These are phyloP conservation scores for sheep (Ovis aries) DNA, from an alignment of 2,113 vertebrate species.

Conservation along the genomic window DNA sequence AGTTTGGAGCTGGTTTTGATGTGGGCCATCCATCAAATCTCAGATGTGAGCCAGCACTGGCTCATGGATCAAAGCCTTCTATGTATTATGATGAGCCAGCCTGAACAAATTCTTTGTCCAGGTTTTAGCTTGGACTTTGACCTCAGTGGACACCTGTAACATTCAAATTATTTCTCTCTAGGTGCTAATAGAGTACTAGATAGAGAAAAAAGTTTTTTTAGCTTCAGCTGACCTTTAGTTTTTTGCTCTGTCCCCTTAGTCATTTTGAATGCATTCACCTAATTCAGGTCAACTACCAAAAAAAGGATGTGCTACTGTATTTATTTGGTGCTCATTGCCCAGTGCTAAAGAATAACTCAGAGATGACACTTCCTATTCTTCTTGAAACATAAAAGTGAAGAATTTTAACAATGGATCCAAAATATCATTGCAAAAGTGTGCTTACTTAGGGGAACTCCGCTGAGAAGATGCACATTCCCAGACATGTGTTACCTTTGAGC, in stretches of 20 bases:
- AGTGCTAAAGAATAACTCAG: background rate
- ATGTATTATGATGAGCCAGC: background rate
- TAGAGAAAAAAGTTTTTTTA: conserved; percentile 18
- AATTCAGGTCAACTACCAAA: background rate
- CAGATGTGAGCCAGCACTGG: background rate
- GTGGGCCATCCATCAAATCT: background rate
- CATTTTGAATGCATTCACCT: background rate
- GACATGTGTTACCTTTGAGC: background rate
- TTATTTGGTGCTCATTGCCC: background rate
- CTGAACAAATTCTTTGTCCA: background rate
- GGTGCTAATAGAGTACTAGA: background rate
- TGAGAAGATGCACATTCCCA: background rate
- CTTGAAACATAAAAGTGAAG: background rate
- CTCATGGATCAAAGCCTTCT: background rate
- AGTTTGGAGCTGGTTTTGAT: background rate
- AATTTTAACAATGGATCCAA: background rate
- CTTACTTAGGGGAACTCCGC: background rate
- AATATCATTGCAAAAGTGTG: background rate
- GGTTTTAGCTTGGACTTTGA: conserved; percentile 11
- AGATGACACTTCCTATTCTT: background rate
- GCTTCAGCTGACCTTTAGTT: background rate
- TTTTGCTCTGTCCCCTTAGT: background rate
- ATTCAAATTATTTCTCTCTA: background rate
- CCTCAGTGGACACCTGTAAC: background rate
- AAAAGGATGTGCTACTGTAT: background rate